Evolutionary conservation across 2,888 invertebrate genomes (phyloP).

Genomic region (Cephus rjabovi): DNA sequence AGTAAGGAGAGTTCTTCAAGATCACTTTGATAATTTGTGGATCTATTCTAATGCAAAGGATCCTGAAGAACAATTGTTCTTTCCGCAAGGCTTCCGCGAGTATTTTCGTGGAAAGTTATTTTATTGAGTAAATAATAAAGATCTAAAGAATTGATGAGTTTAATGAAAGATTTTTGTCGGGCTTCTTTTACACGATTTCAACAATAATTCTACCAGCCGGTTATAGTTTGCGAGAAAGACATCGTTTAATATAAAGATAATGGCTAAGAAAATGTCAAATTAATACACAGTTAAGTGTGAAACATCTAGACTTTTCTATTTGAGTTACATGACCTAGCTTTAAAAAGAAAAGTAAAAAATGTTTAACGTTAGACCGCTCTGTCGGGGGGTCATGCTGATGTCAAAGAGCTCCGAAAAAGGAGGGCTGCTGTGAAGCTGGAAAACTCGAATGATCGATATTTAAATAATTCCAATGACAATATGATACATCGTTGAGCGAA

Average conservation of each 20-base stretch:
- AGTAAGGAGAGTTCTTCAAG: neutral
- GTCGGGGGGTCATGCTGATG: too few species aligned
- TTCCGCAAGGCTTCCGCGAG: neutral
- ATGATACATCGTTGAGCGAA: neutral
- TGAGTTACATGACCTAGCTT: too few species aligned
- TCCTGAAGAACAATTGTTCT: neutral
- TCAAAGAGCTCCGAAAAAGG: too few species aligned
- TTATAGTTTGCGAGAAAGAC: neutral
- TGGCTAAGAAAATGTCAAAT: neutral
- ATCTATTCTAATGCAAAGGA: neutral
- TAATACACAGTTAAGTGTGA: neutral
- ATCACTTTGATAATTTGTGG: neutral
- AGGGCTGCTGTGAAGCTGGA: neutral
- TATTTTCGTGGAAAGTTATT: neutral
- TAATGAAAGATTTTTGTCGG: neutral
- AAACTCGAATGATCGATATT: neutral
- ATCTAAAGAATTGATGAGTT: neutral
- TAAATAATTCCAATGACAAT: neutral
- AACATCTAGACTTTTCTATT: neutral
- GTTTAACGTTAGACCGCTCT: too few species aligned
- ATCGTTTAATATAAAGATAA: neutral
- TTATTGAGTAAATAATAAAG: neutral
- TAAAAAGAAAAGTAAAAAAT: too few species aligned
- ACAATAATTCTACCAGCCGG: neutral
- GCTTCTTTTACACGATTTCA: neutral